phyloP scores from a whole-genome alignment of 2,888 invertebrate species.

The Cerceris rybyensis region DNA sequence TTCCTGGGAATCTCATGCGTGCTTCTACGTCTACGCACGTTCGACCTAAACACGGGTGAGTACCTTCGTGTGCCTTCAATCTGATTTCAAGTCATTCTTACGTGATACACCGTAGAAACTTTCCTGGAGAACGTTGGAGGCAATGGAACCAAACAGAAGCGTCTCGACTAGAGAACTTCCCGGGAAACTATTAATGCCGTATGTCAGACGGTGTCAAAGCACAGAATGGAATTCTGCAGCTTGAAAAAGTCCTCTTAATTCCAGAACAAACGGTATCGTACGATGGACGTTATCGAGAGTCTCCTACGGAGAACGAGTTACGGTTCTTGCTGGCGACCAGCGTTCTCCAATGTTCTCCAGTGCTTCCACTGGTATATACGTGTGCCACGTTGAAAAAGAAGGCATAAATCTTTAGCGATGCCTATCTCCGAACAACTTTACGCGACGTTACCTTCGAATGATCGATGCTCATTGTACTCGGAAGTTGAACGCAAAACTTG shows the following conservation, averaged over 20 bases:
- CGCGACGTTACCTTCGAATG: slow-evolving; percentile 21
- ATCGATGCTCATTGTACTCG: slow-evolving; percentile 50
- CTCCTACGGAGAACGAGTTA: too few species aligned
- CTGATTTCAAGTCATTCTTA: slow-evolving; percentile 62
- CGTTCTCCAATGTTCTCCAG: too few species aligned
- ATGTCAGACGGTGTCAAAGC: too few species aligned
- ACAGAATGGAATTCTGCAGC: too few species aligned
- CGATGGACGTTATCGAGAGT: background rate
- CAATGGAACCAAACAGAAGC: slow-evolving; percentile 36
- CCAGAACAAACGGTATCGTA: background rate
- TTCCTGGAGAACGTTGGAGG: slow-evolving; percentile 42
- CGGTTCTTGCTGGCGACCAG: too few species aligned
- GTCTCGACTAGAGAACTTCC: slow-evolving; percentile 36
- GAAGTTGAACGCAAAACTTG: slow-evolving; percentile 41
- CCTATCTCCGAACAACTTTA: slow-evolving; percentile 39
- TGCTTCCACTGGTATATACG: too few species aligned
- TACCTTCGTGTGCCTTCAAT: slow-evolving; percentile 35
- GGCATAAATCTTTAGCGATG: slow-evolving; percentile 24
- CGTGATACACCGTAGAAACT: slow-evolving; percentile 55
- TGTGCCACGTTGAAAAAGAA: too few species aligned
- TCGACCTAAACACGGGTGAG: background rate
- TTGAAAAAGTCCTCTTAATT: too few species aligned
- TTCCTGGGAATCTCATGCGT: slow-evolving; percentile 65
- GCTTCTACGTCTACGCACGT: slow-evolving; percentile 24
- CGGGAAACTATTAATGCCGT: slow-evolving; percentile 5